Conservation (phyloP, 2,888 invertebrate genomes). For the Rhogogaster chlorosoma region DNA sequence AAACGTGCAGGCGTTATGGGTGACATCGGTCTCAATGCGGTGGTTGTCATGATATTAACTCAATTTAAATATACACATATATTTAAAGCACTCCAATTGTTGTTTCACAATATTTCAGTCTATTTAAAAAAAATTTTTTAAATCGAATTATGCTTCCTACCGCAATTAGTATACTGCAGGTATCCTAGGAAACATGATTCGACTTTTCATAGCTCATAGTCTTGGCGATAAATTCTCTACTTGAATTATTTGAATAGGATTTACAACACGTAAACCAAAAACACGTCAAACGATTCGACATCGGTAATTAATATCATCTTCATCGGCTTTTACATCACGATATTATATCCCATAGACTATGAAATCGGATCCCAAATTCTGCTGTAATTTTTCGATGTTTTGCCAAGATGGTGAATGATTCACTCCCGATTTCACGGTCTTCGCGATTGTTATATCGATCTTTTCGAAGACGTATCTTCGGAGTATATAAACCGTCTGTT, state of each 20-base stretch:
- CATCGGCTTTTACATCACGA: too few relatives aligned
- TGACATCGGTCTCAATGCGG: conserved; percentile 65
- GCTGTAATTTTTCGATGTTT: neutral
- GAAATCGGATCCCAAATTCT: neutral
- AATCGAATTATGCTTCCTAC: neutral
- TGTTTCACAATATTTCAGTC: neutral
- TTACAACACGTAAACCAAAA: neutral
- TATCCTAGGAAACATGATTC: neutral
- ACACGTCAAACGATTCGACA: too few relatives aligned
- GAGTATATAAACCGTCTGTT: neutral
- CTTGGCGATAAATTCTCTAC: too few relatives aligned
- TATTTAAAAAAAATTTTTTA: neutral
- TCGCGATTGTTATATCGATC: neutral
- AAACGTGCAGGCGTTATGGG: conserved; percentile 67
- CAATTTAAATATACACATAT: conserved; percentile 23
- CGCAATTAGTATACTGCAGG: neutral
- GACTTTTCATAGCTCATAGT: neutral
- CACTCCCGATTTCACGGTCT: neutral
- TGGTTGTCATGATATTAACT: conserved; percentile 61
- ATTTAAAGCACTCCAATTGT: conserved; percentile 7
- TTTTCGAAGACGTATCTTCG: neutral
- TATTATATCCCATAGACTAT: neutral
- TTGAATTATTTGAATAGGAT: neutral
- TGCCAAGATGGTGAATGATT: neutral
- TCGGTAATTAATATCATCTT: neutral